Evolutionary conservation across 2,888 invertebrate species (phyloP), one percentile per base, ranked within the genome.

Genomic region (Luperina nickerlii): DNA sequence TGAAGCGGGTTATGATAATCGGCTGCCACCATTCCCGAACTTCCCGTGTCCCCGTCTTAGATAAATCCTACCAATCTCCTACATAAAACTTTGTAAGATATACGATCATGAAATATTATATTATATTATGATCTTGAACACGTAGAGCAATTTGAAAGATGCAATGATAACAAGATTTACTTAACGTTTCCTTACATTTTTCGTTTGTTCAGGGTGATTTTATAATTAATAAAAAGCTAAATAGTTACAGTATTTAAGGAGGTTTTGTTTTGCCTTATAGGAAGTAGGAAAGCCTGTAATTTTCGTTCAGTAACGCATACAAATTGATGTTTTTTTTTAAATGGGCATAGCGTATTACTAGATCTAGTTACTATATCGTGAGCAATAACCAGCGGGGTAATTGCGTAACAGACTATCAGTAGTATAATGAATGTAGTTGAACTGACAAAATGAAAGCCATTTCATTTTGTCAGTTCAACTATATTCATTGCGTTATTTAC

Each of bases 1-100:
- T 78, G 84, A 89, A 89, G 88, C 88, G 88, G 84, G 88, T 89
- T 89, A 89, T 89, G 88, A 89, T 89, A 89, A 88, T 89, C 88
- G 82, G 81, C 74, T 88, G 83, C 83, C 89, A 85, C 81, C 85
- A 82, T 85, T 85, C 79, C 79, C 81, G 73, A 88, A 88, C 66
- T 87, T 84, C 82, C 79, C 84, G 71, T 82, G 83, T 84, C 89
- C 77, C 78, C 78, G 84, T 79, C 87, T 89, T 84, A 86, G 77
- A 87, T 89, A 89, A 89, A 89, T 89, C 89, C 88, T 69, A 88
- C 88, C 88, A 87, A 88, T 89, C 87, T 89, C 75, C 76, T 85
- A 81, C 76, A 82, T 83, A 88, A 85, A 88, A 89, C 81, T 87
- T 79, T 87, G 79, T 87, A 81, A 89, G 88, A 89, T 89, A 87